phyloP scores from a whole-genome alignment of 2,888 invertebrate species.

The Zele albiditarsus region DNA sequence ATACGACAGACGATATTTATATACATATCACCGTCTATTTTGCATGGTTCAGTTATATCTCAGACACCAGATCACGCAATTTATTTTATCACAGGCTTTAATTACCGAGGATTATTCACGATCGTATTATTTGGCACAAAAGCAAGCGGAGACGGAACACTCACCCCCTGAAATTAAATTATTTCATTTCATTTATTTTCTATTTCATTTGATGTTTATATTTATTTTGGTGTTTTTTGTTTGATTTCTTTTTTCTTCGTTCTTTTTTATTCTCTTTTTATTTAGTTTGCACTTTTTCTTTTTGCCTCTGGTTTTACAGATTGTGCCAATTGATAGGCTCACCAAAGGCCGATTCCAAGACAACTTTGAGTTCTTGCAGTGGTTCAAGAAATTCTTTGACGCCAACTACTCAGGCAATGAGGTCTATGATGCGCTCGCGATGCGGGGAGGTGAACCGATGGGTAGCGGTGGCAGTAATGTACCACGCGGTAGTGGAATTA shows the following conservation, averaged over 20 bases:
- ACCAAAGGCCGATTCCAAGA: constrained; percentile 99
- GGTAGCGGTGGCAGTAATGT: constrained; percentile 82
- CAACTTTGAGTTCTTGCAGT: constrained; percentile 99
- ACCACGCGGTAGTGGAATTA: constrained; percentile 74
- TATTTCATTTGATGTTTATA: constrained; percentile 41
- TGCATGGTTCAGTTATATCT: constrained; percentile 47
- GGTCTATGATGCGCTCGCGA: constrained; percentile 88
- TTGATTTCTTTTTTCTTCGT: constrained; percentile 34
- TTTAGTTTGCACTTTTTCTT: constrained; percentile 48
- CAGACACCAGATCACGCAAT: not conserved
- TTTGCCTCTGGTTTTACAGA: constrained; percentile 77
- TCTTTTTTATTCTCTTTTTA: constrained; percentile 37
- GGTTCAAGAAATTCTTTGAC: constrained; percentile 99
- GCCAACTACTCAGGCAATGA: constrained; percentile 97
- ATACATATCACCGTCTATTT: constrained; percentile 37
- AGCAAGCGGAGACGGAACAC: not conserved
- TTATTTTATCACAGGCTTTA: constrained; percentile 30
- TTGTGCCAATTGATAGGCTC: constrained; percentile 94
- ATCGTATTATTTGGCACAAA: constrained; percentile 49
- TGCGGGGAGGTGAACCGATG: constrained; percentile 90
- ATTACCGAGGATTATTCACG: constrained; percentile 13
- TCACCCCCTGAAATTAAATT: not conserved
- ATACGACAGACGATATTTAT: constrained; percentile 39
- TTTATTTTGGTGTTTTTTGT: constrained; percentile 42
- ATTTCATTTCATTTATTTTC: constrained; percentile 6